Base-by-base conservation (phyloP, 2,888 invertebrate genomes). In the Xestoiulus laeticollis region DNA sequence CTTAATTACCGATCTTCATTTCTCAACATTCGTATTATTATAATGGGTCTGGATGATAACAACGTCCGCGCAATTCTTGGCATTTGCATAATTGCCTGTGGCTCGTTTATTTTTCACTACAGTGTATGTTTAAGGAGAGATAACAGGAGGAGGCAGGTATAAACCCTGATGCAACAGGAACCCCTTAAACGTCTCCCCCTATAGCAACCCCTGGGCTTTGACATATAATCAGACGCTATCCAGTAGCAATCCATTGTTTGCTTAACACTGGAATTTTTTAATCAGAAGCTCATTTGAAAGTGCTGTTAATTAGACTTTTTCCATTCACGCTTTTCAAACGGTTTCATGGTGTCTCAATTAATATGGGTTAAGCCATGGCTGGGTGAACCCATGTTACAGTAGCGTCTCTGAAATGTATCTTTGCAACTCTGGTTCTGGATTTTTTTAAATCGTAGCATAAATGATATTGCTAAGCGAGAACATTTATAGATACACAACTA, bases 81-180 rank as follows among this genome's bases (percentile, higher is more conserved):
- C 26, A 68, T 68, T 68, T 68, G 68, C 68, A 68, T 68, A 68
- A 68, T 68, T 68, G 68, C 68, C 68, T 26, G 68, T 68, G n/a
- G 68, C 68, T 26, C 68, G 26, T 68, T 12, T 68, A 68, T 68
- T n/a, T n/a, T 68, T 26, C 22, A 26, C 26, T 22, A 12, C 26
- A 68, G 68, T 68, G 68, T 26, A 68, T 68, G 68, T 68, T 68
- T 26, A 68, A 26, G 68, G 4, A 68, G 68, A 68, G 68, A 68
- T 68, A 68, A 68, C 68, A n/a, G 26, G 68, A n/a, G 68, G 68
- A 68, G 26, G n/a, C 1, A 26, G 68, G 68, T 68, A 12, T 22
- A 22, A 22, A 12, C 68, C 26, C 68, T 26, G 68, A 68, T n/a
- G 68, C n/a, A 26, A 8, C 12, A 68, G 68, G 68, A 53, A 19